These are phyloP conservation scores for Tuberolachnus salignus DNA, from an alignment of 2,888 invertebrate species.

Conservation along the genomic window DNA sequence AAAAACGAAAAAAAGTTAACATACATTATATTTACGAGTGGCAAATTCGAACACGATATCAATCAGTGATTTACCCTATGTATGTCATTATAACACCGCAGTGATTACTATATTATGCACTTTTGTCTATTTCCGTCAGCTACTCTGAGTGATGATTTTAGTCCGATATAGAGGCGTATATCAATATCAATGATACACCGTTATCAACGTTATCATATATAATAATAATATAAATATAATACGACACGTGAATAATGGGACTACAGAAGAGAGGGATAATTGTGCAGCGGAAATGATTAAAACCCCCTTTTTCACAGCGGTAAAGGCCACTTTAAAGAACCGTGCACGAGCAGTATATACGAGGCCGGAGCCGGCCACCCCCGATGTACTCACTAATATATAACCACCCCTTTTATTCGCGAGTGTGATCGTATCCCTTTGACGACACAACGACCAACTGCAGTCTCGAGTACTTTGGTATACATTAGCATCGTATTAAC, in stretches of 20 bases:
- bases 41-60: too few species aligned
- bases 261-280: constrained; percentile 33
- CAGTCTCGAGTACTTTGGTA: constrained; percentile 39
- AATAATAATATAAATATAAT: neutral
- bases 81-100: too few species aligned
- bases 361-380: neutral
- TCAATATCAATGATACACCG: constrained; percentile 5
- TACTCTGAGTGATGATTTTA: too few species aligned
- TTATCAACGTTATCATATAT: neutral
- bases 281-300: constrained; percentile 43
- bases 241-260: neutral
- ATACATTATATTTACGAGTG: too few species aligned
- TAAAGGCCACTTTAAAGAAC: constrained; percentile 34
- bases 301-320: constrained; percentile 15
- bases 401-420: neutral
- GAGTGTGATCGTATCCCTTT: neutral
- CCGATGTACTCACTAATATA: constrained; percentile 12
- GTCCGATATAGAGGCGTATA: neutral
- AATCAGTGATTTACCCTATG: too few species aligned
- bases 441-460: neutral
- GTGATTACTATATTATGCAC: too few species aligned
- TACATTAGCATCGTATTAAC: constrained; percentile 26
- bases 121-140: too few species aligned
- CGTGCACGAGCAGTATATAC: neutral
- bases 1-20: too few species aligned